These are phyloP conservation scores for Pomatorhinus ruficollis DNA, from an alignment of 2,113 vertebrate species.

Conservation along the genomic window DNA sequence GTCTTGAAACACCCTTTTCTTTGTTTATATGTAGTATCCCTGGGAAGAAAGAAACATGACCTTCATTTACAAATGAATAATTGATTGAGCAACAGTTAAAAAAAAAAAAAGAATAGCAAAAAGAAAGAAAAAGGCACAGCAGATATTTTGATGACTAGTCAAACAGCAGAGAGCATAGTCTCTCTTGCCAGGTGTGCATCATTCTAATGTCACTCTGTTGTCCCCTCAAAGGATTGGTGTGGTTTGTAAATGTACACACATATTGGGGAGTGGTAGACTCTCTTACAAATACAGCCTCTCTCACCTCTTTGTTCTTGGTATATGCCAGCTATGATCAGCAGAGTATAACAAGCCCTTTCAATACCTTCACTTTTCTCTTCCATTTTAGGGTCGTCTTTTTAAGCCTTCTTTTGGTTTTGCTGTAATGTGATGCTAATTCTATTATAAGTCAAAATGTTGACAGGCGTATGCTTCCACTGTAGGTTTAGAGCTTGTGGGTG, in stretches of 20 bases:
- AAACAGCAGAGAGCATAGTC: neutral
- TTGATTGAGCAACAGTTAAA: neutral
- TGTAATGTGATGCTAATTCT: constrained; percentile 15
- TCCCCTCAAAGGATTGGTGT: neutral
- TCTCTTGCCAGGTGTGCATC: neutral
- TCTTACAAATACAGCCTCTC: neutral
- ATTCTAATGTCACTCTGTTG: neutral
- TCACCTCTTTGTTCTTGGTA: neutral
- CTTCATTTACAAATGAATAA: neutral
- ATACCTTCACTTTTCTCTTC: neutral
- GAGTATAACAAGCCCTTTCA: neutral
- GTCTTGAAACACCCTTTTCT: neutral
- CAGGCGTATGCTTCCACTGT: neutral
- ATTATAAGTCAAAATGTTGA: constrained; percentile 30
- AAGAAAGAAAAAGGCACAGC: neutral
- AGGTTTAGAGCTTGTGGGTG: constrained; percentile 36
- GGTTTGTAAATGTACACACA: neutral
- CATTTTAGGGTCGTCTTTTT: neutral
- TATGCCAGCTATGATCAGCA: neutral
- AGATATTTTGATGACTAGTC: neutral
- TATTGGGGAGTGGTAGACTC: neutral
- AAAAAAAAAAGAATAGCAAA: neutral
- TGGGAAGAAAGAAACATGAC: neutral
- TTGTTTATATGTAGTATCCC: neutral
- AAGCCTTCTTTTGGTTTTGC: neutral